phyloP scores from a whole-genome alignment of 2,797 vertebrate genomes.

The Clangula hyemalis region DNA sequence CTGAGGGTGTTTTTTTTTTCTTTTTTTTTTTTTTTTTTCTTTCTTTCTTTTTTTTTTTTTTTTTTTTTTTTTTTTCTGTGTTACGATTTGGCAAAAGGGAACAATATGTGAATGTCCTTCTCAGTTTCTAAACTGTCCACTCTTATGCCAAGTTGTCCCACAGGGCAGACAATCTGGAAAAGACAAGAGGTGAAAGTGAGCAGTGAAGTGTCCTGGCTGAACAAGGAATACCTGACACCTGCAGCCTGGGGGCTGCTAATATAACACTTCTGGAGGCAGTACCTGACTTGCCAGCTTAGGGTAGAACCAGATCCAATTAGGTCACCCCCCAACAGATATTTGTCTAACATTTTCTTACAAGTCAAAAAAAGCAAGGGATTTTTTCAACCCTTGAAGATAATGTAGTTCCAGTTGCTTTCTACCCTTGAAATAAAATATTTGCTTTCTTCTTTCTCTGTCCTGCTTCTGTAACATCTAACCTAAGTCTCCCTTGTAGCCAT shows the following conservation, averaged over 20 bases:
- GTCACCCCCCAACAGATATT: neutral
- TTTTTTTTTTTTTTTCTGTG: neutral
- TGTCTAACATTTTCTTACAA: neutral
- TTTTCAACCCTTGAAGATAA: neutral
- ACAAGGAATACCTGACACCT: accelerated
- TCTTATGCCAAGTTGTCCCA: neutral
- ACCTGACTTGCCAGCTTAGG: neutral
- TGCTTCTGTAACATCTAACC: neutral
- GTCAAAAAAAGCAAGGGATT: neutral
- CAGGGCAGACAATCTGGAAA: neutral
- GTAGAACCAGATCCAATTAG: neutral
- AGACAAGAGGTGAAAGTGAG: neutral
- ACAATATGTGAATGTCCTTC: neutral
- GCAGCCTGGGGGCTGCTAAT: neutral
- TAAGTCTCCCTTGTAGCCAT: neutral
- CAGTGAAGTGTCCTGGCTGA: neutral
- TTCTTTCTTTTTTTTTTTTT: neutral
- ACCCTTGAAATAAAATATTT: neutral
- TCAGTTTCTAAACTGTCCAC: neutral
- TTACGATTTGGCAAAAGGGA: neutral
- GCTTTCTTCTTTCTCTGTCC: neutral
- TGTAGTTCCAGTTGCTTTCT: neutral
- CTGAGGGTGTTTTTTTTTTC: too few relatives aligned
- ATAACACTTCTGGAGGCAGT: neutral
- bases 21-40: neutral